phyloP scores from a whole-genome alignment of 2,888 invertebrate species.

The Sinhomidia bicolor region DNA sequence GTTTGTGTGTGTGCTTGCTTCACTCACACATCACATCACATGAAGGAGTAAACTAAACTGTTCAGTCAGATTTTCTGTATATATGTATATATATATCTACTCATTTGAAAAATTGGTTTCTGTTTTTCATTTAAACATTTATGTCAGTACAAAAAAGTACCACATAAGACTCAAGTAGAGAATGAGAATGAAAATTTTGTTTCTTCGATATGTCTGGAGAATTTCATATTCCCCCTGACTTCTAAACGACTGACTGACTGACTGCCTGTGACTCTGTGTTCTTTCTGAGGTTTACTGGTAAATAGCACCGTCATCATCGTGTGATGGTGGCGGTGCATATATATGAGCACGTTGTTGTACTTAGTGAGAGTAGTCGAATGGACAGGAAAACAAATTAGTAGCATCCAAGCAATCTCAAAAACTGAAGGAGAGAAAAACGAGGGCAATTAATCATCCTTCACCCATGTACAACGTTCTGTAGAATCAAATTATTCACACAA shows the following conservation, averaged over 20 bases:
- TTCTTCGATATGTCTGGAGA: slow-evolving; percentile 49
- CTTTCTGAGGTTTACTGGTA: not conserved
- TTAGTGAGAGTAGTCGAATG: slow-evolving; percentile 15
- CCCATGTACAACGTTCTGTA: slow-evolving; percentile 63
- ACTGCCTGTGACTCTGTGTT: not conserved
- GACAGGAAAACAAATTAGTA: slow-evolving; percentile 76
- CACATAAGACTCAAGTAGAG: not conserved
- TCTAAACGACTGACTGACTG: slow-evolving; percentile 24
- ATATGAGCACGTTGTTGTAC: not conserved
- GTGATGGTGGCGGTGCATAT: no score
- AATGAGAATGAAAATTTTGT: not conserved
- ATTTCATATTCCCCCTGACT: slow-evolving; percentile 38
- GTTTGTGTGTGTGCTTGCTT: not conserved
- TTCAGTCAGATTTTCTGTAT: not conserved
- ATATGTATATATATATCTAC: not conserved
- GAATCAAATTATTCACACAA: slow-evolving; percentile 80
- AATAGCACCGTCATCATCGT: not conserved
- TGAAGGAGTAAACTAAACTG: not conserved
- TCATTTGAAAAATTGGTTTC: slow-evolving; percentile 51
- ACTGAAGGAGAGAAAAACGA: slow-evolving; percentile 71
- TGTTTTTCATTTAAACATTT: slow-evolving; percentile 15
- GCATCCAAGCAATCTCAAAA: slow-evolving; percentile 67
- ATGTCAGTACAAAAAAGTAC: not conserved
- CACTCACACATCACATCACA: not conserved
- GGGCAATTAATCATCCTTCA: slow-evolving; percentile 79